Conservation (phyloP, 2,888 invertebrate genomes). For the Dysmachus trigonus region DNA sequence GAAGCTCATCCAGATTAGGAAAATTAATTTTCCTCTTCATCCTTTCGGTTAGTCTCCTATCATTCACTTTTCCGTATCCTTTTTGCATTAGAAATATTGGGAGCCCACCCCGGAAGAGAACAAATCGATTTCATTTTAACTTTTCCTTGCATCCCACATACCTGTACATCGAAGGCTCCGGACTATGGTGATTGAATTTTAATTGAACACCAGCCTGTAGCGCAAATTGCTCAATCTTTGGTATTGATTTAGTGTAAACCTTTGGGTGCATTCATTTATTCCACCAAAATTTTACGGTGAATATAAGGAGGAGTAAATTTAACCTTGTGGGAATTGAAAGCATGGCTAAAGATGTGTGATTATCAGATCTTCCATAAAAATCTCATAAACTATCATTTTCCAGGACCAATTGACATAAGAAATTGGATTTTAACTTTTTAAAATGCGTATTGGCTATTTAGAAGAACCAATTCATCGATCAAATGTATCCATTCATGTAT, state of each 20-base stretch:
- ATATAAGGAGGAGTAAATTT: not conserved
- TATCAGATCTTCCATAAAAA: not conserved
- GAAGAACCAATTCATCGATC: not conserved
- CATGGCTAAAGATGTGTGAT: not conserved
- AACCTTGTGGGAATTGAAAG: not conserved
- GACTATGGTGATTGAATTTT: constrained; percentile 38
- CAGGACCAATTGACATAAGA: not conserved
- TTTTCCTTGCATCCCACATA: not conserved
- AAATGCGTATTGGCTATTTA: not conserved
- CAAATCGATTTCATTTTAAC: constrained; percentile 35
- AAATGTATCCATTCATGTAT: not conserved
- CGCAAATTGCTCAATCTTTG: not conserved
- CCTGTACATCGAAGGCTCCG: not conserved
- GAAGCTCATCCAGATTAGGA: constrained; percentile 42
- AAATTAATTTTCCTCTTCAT: constrained; percentile 43
- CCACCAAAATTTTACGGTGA: constrained; percentile 1
- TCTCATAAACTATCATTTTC: not conserved
- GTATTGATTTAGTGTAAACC: constrained; percentile 34
- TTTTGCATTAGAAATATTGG: constrained; percentile 28
- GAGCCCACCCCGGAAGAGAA: not conserved
- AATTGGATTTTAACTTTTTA: not conserved
- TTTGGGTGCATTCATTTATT: not conserved
- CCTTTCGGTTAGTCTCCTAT: constrained; percentile 25
- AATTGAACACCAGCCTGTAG: constrained; percentile 33
- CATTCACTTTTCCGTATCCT: constrained; percentile 28